Evolutionary conservation across 2,113 vertebrate genomes (phyloP).

Genomic region (Ageneiosus marmoratus): DNA sequence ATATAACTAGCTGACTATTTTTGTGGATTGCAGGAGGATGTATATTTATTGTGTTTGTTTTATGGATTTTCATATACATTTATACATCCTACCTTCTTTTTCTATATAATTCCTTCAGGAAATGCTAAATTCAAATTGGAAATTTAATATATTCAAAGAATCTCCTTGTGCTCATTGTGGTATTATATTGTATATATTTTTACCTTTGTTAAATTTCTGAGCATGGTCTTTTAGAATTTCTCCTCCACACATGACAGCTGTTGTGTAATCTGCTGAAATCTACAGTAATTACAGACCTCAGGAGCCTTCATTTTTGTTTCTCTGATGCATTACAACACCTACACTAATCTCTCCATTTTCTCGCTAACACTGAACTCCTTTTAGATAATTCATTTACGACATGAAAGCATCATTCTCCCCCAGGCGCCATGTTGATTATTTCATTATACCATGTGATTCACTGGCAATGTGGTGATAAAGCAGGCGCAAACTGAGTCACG

Average conservation of each 20-base stretch:
- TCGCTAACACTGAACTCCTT: not conserved
- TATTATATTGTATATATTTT: not conserved
- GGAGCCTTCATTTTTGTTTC: constrained; percentile 5
- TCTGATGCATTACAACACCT: constrained; percentile 23
- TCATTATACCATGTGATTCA: constrained; percentile 9
- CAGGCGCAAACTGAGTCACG: constrained; percentile 18
- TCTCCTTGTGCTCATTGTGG: not conserved
- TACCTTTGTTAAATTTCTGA: not conserved
- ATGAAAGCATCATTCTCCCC: not conserved
- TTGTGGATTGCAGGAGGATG: not conserved
- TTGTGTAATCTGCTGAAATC: constrained; percentile 18
- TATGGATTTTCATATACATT: no score
- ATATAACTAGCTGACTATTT: not conserved
- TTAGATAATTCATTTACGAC: constrained; percentile 4
- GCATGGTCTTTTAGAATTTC: not conserved
- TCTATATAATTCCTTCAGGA: not conserved
- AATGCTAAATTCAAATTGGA: not conserved
- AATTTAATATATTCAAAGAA: not conserved
- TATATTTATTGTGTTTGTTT: not conserved
- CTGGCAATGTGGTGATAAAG: not conserved
- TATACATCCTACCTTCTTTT: no score
- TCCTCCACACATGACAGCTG: not conserved
- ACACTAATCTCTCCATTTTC: not conserved
- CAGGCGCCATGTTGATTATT: not conserved
- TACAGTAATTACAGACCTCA: constrained; percentile 15